Evolutionary conservation across 2,113 vertebrate species (phyloP), one percentile per base, ranked within the genome.

Genomic region (Xiphophorus couchianus): DNA sequence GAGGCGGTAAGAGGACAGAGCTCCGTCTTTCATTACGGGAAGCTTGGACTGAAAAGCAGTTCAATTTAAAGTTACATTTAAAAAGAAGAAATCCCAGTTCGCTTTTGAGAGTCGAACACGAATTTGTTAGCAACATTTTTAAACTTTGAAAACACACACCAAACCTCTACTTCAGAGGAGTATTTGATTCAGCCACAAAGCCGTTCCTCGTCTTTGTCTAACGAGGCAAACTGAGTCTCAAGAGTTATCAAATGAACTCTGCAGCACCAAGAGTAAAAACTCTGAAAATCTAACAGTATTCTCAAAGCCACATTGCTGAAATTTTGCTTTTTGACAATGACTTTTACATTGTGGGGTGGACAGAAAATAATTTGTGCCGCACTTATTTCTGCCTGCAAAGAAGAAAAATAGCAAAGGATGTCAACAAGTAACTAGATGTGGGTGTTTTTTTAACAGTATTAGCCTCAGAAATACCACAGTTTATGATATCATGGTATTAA

Each of bases 1-100:
- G 62, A 60, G 60, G 11, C 31, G 5, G 60, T 31, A 6, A 0
- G 42, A 66, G 42, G 51, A 25, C 14, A 28, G 25, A 33, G 58
- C 70, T 73, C 69, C 63, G 31, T 73, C 73, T 73, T 30, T 71
- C 14, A 76, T 78, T 27, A 64, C 10, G n/a, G 60, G 29, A 69
- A n/a, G 33, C 35, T 75, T 13, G 65, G 74, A 80, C 48, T 60
- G 77, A 35, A 63, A 72, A 58, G 44, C 5, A 37, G 0, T 51
- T 22, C 4, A 11, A 37, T 12, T 27, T 10, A 22, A 60, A 4
- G 3, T 28, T 37, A 2, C 3, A 35, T 62, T 30, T 62, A 19
- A 33, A 35, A 6, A 35, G 10, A 12, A n/a, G 15, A 7, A n/a
- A 70, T 30, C 51, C 13, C 12, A 60, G 22, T 29, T 48, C 9